phyloP scores from a whole-genome alignment of 1,140 invertebrate genomes.

The Aphelinus atriplicis region DNA sequence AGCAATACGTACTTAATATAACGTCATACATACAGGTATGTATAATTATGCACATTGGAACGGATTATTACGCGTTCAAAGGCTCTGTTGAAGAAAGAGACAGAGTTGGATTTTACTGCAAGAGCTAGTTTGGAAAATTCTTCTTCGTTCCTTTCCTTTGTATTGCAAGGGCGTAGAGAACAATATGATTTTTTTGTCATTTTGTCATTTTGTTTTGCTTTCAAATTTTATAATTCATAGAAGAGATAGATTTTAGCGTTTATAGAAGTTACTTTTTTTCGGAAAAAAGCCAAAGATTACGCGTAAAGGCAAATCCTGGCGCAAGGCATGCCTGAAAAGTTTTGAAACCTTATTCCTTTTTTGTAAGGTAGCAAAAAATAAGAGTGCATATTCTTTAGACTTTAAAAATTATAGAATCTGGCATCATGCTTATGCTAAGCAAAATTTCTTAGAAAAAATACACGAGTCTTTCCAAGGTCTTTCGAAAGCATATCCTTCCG shows the following conservation, averaged over 20 bases:
- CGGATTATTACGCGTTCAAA: constrained; percentile 60
- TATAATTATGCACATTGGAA: constrained; percentile 62
- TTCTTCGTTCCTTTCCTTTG: constrained; percentile 10
- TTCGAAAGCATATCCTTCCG: constrained; percentile 25
- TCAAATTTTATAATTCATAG: constrained; percentile 29
- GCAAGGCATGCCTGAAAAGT: constrained; percentile 36
- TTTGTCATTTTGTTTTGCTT: constrained; percentile 23
- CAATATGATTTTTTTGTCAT: constrained; percentile 19
- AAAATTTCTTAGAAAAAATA: constrained; percentile 33
- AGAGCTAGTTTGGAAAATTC: constrained; percentile 24
- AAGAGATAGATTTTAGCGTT: constrained; percentile 26
- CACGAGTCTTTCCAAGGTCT: constrained; percentile 19
- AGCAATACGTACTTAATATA: constrained; percentile 39
- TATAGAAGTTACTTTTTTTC: constrained; percentile 17
- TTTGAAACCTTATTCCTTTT: constrained; percentile 21
- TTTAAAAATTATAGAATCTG: constrained; percentile 19
- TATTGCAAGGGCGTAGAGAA: background rate
- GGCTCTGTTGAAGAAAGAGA: constrained; percentile 51
- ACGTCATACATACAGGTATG: constrained; percentile 42
- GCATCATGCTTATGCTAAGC: constrained; percentile 13
- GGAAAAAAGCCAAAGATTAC: constrained; percentile 36
- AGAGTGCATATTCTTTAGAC: background rate
- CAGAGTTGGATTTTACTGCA: constrained; percentile 16
- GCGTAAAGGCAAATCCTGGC: constrained; percentile 38
- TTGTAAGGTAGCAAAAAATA: too few species aligned